Conservation (phyloP, 2,888 invertebrate species). For the Athalia rosae region DNA sequence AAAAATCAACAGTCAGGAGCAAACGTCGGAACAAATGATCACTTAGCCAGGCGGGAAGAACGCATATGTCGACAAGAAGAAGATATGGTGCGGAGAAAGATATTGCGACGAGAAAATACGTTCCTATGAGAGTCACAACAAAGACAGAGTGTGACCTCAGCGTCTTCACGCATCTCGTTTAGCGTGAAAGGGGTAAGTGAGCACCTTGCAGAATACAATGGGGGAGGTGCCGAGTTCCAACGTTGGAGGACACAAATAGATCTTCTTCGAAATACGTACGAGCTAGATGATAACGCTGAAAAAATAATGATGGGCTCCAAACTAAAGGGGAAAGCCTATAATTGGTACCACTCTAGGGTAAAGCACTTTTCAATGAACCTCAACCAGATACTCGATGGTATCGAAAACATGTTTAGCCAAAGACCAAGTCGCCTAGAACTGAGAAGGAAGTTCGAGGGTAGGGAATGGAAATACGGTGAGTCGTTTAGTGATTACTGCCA, state of each 20-base stretch:
- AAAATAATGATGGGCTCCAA: conserved; percentile 43
- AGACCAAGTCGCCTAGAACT: conserved; percentile 46
- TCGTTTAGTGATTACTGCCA: conserved; percentile 52
- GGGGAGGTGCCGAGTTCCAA: conserved; percentile 47
- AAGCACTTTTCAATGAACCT: conserved; percentile 47
- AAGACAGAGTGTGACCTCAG: background rate
- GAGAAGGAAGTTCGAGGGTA: conserved; percentile 48
- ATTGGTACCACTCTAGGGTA: conserved; percentile 49
- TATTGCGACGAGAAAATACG: background rate
- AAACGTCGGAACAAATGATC: too few relatives aligned
- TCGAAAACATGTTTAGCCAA: conserved; percentile 50
- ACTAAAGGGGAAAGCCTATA: conserved; percentile 46
- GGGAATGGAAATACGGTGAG: conserved; percentile 49
- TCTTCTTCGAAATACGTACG: background rate
- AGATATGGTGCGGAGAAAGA: background rate
- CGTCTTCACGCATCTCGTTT: background rate
- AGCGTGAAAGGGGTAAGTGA: conserved; percentile 50
- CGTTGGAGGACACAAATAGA: conserved; percentile 43
- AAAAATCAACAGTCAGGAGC: background rate
- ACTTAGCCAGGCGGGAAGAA: background rate
- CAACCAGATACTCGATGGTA: conserved; percentile 48
- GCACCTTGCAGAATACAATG: conserved; percentile 48
- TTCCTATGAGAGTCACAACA: conserved; percentile 5
- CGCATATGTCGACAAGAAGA: background rate
- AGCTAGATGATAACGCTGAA: conserved; percentile 5